Base-by-base conservation (phyloP, 2,797 vertebrate genomes). In the Phoxinus dragarum region DNA sequence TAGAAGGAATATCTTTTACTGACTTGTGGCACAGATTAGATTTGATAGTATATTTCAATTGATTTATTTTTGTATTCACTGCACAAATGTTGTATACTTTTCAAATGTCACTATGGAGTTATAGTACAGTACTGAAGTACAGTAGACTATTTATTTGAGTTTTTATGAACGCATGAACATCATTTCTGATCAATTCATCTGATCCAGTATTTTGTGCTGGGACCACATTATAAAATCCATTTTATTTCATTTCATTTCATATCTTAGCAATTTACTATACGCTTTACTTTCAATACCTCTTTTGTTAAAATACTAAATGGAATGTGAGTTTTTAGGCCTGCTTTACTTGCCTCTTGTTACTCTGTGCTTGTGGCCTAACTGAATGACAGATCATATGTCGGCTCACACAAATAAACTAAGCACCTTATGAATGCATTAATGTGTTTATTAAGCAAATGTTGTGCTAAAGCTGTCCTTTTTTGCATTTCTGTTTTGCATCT, bases 51-150 rank as follows among this genome's bases (percentile, higher is more conserved):
- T 34, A 76, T 76, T 67, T 52, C 12, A 84, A 19, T 31, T 76
- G 42, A 75, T 75, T 83, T 83, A 83, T 83, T 83, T 75, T 82
- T 83, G 56, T 83, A 83, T 78, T 78, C n/a, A 78, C 16, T 31
- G n/a, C 8, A 61, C 23, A 38, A 59, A 61, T 78, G 34, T 80
- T 66, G 56, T 75, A 49, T 52, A 64, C 31, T 19, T 61, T 75
- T 17, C 40, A 80, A 79, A 79, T 31, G 34, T 36, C 4, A 36
- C 21, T 74, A 52, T n/a, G 42, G 42, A 36, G 59, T 66, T 77
- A 59, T 6, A 31, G 3, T 40, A 59, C 74, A 38, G 38, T 61
- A 27, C 47, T 16, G 47, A 49, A 16, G 47, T 49, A 49, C 75
- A 40, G 38, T 61, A 27, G 10, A 38, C 36, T 54, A 38, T 75